phyloP scores from a whole-genome alignment of 2,888 invertebrate genomes.

The Ophion slaviceki region DNA sequence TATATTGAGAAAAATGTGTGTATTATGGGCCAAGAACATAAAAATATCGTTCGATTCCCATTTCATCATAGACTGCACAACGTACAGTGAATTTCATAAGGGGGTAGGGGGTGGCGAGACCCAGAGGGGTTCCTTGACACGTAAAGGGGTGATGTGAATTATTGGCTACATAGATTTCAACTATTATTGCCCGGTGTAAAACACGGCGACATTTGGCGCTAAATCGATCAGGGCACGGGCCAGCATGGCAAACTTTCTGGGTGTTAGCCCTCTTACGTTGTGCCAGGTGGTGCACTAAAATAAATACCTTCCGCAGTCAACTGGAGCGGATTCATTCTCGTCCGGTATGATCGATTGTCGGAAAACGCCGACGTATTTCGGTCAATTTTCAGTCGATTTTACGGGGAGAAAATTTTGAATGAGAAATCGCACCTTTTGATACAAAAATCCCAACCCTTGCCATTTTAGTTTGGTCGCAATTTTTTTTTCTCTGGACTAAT shows the following conservation, averaged over 20 bases:
- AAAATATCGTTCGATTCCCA: slow-evolving; percentile 61
- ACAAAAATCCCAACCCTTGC: too few species aligned
- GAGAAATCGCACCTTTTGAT: too few species aligned
- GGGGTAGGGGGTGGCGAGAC: slow-evolving; percentile 42
- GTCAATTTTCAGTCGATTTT: not conserved
- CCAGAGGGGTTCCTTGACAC: slow-evolving; percentile 58
- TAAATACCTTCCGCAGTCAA: slow-evolving; percentile 70
- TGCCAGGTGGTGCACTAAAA: slow-evolving; percentile 69
- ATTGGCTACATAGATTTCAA: slow-evolving; percentile 83
- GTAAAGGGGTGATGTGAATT: slow-evolving; percentile 82
- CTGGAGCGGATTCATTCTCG: slow-evolving; percentile 45
- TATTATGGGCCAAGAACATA: slow-evolving; percentile 54
- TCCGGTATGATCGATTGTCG: slow-evolving; percentile 12
- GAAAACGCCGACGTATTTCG: not conserved
- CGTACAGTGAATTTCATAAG: slow-evolving; percentile 39
- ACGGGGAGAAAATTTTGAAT: not conserved
- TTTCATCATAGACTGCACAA: slow-evolving; percentile 46
- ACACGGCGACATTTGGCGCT: slow-evolving; percentile 83
- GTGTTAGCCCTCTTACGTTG: slow-evolving; percentile 36
- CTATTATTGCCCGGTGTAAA: slow-evolving; percentile 84
- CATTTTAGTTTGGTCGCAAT: too few species aligned
- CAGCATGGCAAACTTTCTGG: slow-evolving; percentile 32
- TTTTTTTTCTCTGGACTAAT: too few species aligned
- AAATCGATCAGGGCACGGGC: slow-evolving; percentile 80
- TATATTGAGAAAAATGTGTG: slow-evolving; percentile 29